These are phyloP conservation scores for Doryteuthis pealeii DNA, from an alignment of 1,140 invertebrate genomes.

Conservation along the genomic window DNA sequence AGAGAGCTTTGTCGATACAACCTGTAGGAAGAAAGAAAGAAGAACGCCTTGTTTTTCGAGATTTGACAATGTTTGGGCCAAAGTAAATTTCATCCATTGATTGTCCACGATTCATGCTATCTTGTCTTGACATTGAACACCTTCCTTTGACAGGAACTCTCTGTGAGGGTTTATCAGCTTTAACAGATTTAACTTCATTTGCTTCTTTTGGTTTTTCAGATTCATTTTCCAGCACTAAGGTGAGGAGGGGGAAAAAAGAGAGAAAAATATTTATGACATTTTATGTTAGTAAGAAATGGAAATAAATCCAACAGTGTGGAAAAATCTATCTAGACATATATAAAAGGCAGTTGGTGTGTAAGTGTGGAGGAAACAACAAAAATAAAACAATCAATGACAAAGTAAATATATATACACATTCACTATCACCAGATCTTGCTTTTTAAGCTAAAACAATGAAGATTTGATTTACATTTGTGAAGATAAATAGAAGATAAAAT, in stretches of 20 bases:
- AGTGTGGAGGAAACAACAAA: no score
- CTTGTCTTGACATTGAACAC: background rate
- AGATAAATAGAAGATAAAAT: no score
- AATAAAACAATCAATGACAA: no score
- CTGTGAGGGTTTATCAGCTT: background rate
- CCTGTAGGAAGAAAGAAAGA: background rate
- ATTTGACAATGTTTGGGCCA: background rate
- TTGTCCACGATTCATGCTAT: background rate
- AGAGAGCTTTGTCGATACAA: background rate
- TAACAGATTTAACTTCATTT: background rate
- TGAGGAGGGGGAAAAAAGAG: background rate
- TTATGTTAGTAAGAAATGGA: no score
- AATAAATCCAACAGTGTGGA: no score
- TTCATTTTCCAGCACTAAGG: background rate
- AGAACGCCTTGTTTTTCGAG: background rate
- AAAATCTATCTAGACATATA: no score
- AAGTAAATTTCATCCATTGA: background rate
- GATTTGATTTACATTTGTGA: no score
- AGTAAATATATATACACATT: no score
- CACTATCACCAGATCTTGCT: no score
- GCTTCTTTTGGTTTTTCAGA: background rate
- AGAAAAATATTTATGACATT: no score
- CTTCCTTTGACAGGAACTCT: background rate
- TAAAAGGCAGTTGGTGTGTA: no score
- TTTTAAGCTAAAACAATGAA: no score